Percentiles rank a stretch among this genome's conserved stretches.
phyloP scores from a whole-genome alignment of 2,113 vertebrate genomes.

The Atractosteus spatula region DNA sequence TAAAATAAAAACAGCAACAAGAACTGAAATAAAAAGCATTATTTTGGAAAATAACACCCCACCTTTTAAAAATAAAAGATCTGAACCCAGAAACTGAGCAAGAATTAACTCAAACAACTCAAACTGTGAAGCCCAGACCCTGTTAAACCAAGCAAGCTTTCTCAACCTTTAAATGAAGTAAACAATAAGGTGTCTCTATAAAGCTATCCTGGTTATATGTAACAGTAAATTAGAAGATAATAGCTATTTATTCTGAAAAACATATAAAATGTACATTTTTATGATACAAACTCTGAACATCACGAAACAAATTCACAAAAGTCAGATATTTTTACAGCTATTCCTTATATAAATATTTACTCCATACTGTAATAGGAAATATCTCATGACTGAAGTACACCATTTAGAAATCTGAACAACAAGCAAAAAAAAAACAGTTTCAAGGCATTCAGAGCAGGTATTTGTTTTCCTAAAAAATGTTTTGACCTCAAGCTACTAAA shows the following conservation, averaged over 20 bases:
- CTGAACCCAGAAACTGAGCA: not conserved
- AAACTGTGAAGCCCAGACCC: not conserved
- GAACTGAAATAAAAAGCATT: not conserved
- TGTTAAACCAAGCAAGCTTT: not conserved
- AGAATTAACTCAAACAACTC: not conserved
- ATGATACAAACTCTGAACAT: constrained; percentile 34
- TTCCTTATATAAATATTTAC: constrained; percentile 40
- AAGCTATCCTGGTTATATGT: not conserved
- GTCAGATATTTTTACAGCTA: constrained; percentile 24
- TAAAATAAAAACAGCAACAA: constrained; percentile 9
- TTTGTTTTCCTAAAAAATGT: constrained; percentile 16
- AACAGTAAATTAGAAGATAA: constrained; percentile 18
- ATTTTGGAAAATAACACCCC: not conserved
- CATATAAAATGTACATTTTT: constrained; percentile 38
- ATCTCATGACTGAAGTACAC: constrained; percentile 29
- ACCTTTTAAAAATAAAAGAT: too few species aligned
- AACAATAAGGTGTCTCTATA: not conserved
- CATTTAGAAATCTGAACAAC: constrained; percentile 26
- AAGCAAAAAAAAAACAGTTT: constrained; percentile 25
- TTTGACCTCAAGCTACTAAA: constrained; percentile 31
- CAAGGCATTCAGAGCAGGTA: constrained; percentile 29
- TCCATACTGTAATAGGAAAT: constrained; percentile 34
- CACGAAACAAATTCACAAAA: constrained; percentile 26
- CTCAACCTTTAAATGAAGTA: not conserved
- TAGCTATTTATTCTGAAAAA: constrained; percentile 28